A percentile compares a stretch with the other conserved stretches of the same genome.
These are phyloP conservation scores for Drosophila yakuba DNA, from an alignment of 1,140 invertebrate genomes.

Conservation along the genomic window DNA sequence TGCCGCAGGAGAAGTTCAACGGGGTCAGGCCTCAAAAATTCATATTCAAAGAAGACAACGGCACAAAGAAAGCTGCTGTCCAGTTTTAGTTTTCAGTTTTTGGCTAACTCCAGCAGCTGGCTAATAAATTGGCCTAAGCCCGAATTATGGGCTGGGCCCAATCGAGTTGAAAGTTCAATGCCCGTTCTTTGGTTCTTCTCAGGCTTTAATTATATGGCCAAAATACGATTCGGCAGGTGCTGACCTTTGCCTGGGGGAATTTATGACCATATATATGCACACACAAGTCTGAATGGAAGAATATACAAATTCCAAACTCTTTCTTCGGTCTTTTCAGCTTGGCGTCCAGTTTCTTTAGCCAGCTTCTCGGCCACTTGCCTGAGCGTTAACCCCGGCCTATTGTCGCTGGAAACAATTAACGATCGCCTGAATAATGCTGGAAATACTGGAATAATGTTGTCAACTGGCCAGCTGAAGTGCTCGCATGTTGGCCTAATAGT, in stretches of 20 bases:
- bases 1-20: constrained; percentile 56
- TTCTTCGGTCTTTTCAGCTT: constrained; percentile 2
- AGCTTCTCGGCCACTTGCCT: constrained; percentile 57
- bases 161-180: constrained; percentile 76
- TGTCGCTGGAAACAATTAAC: constrained; percentile 9
- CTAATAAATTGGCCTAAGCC: constrained; percentile 68
- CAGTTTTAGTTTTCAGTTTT: background rate
- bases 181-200: constrained; percentile 26
- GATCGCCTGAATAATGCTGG: constrained; percentile 17
- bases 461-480: constrained; percentile 56
- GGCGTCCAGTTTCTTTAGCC: background rate
- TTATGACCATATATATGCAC: constrained; percentile 11
- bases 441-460: constrained; percentile 53
- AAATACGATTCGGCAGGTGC: constrained; percentile 48
- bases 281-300: constrained; percentile 16
- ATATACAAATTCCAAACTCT: constrained; percentile 21
- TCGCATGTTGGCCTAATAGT: constrained; percentile 74
- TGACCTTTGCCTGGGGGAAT: constrained; percentile 22
- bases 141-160: constrained; percentile 20
- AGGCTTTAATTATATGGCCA: constrained; percentile 62
- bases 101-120: constrained; percentile 20
- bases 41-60: constrained; percentile 39
- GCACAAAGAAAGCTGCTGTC: constrained; percentile 48
- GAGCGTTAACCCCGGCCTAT: constrained; percentile 64
- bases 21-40: constrained; percentile 62